Evolutionary conservation across 1,140 invertebrate species (phyloP).

Genomic region (Dendroctonus valens): DNA sequence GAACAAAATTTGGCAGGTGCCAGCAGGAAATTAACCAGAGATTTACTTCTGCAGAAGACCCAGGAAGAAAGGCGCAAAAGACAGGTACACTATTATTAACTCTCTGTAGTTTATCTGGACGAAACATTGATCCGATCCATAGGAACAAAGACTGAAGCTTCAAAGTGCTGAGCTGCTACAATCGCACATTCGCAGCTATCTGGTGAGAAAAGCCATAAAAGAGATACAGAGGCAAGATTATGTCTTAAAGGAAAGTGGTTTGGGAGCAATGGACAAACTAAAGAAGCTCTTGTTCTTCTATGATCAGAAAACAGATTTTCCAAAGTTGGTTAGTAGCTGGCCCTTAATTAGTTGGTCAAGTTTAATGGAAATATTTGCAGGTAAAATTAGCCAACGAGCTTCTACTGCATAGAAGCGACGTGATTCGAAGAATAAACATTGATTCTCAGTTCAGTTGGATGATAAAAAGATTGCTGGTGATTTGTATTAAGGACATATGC

Average conservation of each 20-base stretch:
- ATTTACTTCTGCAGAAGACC: slow-evolving; percentile 74
- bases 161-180: slow-evolving; percentile 75
- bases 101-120: slow-evolving; percentile 1
- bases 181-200: slow-evolving; percentile 74
- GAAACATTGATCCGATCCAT: slow-evolving; percentile 21
- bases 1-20: slow-evolving; percentile 88
- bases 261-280: slow-evolving; percentile 58
- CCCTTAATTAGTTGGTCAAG: slow-evolving; percentile 13
- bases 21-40: slow-evolving; percentile 72
- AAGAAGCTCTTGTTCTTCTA: slow-evolving; percentile 77
- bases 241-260: slow-evolving; percentile 58
- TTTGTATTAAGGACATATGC: slow-evolving; percentile 54
- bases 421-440: slow-evolving; percentile 51
- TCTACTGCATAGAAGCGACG: slow-evolving; percentile 49
- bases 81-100: slow-evolving; percentile 59
- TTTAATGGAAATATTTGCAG: slow-evolving; percentile 30
- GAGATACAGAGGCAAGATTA: slow-evolving; percentile 65
- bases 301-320: slow-evolving; percentile 63
- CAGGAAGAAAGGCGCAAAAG: slow-evolving; percentile 82
- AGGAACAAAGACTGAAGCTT: slow-evolving; percentile 67
- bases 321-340: slow-evolving; percentile 63
- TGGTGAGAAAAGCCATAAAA: slow-evolving; percentile 66
- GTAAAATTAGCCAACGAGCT: slow-evolving; percentile 15
- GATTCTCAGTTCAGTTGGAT: slow-evolving; percentile 53
- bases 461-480: slow-evolving; percentile 61